Evolutionary conservation across 2,888 invertebrate genomes (phyloP), one percentile per base, ranked within the genome.

Genomic region (Rhagium mordax): DNA sequence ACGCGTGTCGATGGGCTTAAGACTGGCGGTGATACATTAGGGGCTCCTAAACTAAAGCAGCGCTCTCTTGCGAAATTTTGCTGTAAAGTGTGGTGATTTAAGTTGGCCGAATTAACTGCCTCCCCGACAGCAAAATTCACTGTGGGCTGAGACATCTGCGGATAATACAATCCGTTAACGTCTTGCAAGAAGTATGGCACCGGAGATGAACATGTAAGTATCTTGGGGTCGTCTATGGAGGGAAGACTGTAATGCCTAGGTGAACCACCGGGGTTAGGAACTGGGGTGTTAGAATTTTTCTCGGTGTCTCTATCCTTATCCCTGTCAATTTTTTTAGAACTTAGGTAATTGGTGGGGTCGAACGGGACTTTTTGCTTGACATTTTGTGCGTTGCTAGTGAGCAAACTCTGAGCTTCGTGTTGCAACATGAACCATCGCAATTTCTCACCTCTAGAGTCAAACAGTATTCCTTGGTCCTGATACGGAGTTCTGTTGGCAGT

Each of bases 361-460:
- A 94, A 94, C 71, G 94, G 94, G 78, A 94, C 93, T 78, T 91
- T 91, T 72, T 94, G 94, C 87, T 94, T 94, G 7, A 94, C 94
- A 83, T 94, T 94, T 70, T 91, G 93, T 49, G 94, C 94, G 81
- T 92, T 91, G 18, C 94, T 94, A 0, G 94, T 89, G 1, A 95
- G 87, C 41, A 95, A 89, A 78, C 93, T 92, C 83, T 95, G 94
- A 0, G 96, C 96, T 89, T 97, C 97, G 84, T 94, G 94, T 0
- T 96, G 96, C 65, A 97, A 87, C 91, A 97, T 93, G 87, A 96
- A 97, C 97, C 97, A 97, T 74, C 96, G 90, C 13, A 96, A 88
- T 67, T 91, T 90, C 78, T 94, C 92, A 53, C 93, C 91, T 57
- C 92, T 89, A 13, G 90, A 89, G 81, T 93, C 93, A 83, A 96